phyloP scores from a whole-genome alignment of 2,113 vertebrate species.

The Leucopsar rothschildi region DNA sequence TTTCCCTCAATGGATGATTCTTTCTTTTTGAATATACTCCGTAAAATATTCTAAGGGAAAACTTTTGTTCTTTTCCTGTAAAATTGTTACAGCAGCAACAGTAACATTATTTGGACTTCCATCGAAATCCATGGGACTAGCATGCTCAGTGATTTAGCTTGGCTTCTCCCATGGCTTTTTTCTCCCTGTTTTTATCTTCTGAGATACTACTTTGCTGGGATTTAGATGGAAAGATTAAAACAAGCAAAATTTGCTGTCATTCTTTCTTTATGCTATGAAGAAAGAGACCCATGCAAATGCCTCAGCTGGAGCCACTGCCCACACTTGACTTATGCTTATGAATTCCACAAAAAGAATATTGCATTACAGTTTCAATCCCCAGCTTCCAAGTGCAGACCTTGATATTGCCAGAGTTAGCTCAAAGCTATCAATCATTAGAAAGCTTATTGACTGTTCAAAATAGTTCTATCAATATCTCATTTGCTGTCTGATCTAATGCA shows the following conservation, averaged over 20 bases:
- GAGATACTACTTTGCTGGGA: background rate
- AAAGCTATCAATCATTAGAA: slow-evolving; percentile 75
- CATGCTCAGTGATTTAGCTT: background rate
- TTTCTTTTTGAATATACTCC: background rate
- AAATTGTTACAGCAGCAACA: background rate
- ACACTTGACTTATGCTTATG: slow-evolving; percentile 58
- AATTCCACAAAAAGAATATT: slow-evolving; percentile 65
- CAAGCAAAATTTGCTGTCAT: background rate
- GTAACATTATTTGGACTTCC: background rate
- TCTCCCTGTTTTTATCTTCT: background rate
- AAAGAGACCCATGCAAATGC: slow-evolving; percentile 22
- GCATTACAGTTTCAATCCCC: slow-evolving; percentile 59
- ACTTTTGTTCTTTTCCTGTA: background rate
- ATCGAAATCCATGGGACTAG: background rate
- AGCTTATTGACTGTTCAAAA: slow-evolving; percentile 74
- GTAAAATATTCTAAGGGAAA: background rate
- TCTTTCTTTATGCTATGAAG: background rate
- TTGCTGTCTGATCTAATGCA: slow-evolving; percentile 76
- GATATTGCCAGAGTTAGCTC: slow-evolving; percentile 63
- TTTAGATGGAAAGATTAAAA: background rate
- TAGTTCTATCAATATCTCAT: slow-evolving; percentile 82
- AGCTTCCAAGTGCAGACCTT: slow-evolving; percentile 56
- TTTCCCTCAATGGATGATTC: background rate
- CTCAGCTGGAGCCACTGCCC: background rate
- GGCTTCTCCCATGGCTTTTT: background rate